phyloP scores from a whole-genome alignment of 2,113 vertebrate species.

The Brachyhypopomus occidentalis region DNA sequence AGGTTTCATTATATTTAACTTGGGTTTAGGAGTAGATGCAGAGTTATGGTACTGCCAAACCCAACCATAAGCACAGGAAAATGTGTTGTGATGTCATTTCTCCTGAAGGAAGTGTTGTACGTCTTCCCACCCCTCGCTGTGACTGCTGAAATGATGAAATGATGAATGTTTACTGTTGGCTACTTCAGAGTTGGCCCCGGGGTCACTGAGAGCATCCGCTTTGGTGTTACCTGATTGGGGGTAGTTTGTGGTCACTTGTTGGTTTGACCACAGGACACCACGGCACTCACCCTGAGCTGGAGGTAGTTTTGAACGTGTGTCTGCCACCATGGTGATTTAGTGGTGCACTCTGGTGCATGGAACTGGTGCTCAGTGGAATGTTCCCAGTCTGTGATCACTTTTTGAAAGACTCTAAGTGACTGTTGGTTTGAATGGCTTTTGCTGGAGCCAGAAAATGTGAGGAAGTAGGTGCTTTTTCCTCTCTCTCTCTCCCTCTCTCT shows the following conservation, averaged over 20 bases:
- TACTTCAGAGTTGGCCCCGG: too few relatives aligned
- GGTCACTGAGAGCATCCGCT: too few relatives aligned
- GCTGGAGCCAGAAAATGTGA: conserved; percentile 59
- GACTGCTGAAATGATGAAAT: too few relatives aligned
- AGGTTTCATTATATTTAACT: too few relatives aligned
- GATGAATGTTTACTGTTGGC: too few relatives aligned
- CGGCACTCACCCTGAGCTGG: conserved; percentile 3
- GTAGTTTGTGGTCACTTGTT: background rate
- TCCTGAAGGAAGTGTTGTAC: too few relatives aligned
- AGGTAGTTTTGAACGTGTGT: background rate
- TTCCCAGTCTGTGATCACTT: conserved; percentile 30
- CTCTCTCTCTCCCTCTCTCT: conserved; percentile 21
- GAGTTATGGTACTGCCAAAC: too few relatives aligned
- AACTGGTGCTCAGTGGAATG: conserved; percentile 56
- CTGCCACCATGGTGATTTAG: background rate
- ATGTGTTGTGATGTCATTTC: too few relatives aligned
- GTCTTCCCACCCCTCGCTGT: too few relatives aligned
- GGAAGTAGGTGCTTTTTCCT: conserved; percentile 63
- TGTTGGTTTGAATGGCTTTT: conserved; percentile 46
- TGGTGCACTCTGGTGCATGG: conserved; percentile 16
- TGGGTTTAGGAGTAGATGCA: too few relatives aligned
- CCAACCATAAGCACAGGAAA: too few relatives aligned
- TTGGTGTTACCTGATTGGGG: too few relatives aligned
- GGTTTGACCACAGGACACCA: conserved; percentile 13
- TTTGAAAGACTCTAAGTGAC: conserved; percentile 41